Base-by-base conservation (phyloP, 2,797 vertebrate species). In the Sciurus vulgaris region DNA sequence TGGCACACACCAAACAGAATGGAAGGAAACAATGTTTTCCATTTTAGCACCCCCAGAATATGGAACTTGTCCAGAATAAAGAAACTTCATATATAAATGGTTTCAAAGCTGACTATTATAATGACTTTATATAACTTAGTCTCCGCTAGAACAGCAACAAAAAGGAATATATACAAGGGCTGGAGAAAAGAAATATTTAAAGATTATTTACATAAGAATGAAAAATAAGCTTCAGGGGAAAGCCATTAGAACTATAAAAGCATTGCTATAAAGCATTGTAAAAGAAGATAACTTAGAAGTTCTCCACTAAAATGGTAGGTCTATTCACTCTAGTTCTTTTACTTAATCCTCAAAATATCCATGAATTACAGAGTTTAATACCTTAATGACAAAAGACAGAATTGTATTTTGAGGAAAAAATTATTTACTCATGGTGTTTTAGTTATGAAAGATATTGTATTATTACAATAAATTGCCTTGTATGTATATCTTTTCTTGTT, bases 151-250 rank as follows among this genome's bases (percentile, higher is more conserved):
- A 82, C 2, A 89, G 24, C 14, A 94, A 77, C 5, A 78, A 67
- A 65, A 63, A 96, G 38, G 24, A 79, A 85, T 86, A 86, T 96
- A 63, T 61, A 63, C 7, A 85, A 65, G 30, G 35, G n/a, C 41
- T 49, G 54, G 65, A 69, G 22, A 67, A 83, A 92, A 86, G 13
- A 12, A 35, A 70, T 72, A 76, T 38, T 85, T 70, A 89, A 82
- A 76, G 22, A 70, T 17, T 30, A 3, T 70, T 81, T 78, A 79
- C 28, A 35, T 5, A 56, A 56, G 65, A 67, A 49, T 67, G 26
- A 63, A 85, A 91, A 84, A 33, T 69, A 86, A 95, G 56, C 15
- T 26, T 83, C 26, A 24, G 5, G 26, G 35, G 35, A 44, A 94
- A 26, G 74, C 2, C 24, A 92, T 35, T 90, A 49, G 13, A 87